Percentiles rank a stretch among this genome's conserved stretches.
Evolutionary conservation across 2,113 vertebrate species (phyloP).

Genomic region (Barbus barbus): DNA sequence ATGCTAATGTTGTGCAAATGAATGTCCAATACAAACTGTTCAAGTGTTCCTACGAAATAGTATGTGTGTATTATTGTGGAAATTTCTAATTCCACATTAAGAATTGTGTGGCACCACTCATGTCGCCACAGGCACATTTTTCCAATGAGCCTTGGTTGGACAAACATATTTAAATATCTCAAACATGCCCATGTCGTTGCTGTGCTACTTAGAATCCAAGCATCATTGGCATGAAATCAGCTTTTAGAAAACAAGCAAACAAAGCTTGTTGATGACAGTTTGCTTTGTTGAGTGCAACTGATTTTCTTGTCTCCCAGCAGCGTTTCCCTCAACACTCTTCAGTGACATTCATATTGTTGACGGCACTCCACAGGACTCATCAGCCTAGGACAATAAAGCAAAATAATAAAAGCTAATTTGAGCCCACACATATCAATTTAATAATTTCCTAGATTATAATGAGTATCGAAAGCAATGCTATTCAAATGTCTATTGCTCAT

Average conservation of each 20-base stretch:
- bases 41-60: neutral
- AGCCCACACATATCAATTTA: constrained; percentile 23
- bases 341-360: constrained; percentile 25
- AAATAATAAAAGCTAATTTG: constrained; percentile 3
- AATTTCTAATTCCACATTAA: neutral
- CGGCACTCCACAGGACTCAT: constrained; percentile 12
- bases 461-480: constrained; percentile 16
- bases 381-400: constrained; percentile 37
- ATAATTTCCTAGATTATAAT: constrained; percentile 30
- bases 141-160: neutral
- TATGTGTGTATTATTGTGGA: neutral
- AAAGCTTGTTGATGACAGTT: constrained; percentile 22
- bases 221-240: neutral
- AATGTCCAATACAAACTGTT: neutral
- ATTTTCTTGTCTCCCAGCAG: constrained; percentile 24
- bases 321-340: neutral
- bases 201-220: neutral
- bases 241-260: constrained; percentile 23
- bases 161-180: neutral
- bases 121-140: neutral
- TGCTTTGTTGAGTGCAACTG: constrained; percentile 9
- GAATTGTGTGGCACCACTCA: neutral
- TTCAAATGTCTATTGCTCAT: constrained; percentile 24
- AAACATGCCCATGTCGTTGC: neutral
- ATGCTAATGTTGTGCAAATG: neutral